Evolutionary conservation across 2,113 vertebrate genomes (phyloP).

Genomic region (Anguilla rostrata): DNA sequence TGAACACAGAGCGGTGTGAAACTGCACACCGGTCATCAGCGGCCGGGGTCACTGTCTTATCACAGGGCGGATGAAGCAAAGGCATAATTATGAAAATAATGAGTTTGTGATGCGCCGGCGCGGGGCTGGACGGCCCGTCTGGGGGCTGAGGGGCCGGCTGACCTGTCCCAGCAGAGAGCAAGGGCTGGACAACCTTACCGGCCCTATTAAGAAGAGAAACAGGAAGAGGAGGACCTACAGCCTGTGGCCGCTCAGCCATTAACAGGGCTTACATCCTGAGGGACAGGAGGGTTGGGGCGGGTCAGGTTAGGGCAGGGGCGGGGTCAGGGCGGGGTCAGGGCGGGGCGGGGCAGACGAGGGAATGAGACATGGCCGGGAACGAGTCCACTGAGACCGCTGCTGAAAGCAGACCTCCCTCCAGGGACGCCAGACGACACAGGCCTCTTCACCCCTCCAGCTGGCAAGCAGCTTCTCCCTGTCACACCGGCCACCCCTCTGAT

Average conservation of each 20-base stretch:
- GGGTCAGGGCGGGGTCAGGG: neutral
- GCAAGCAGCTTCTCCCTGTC: neutral
- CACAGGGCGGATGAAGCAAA: constrained; percentile 43
- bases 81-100: constrained; percentile 51
- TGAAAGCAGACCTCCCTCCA: neutral
- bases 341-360: neutral
- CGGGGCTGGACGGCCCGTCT: neutral
- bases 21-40: constrained; percentile 43
- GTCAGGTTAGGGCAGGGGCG: neutral
- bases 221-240: neutral
- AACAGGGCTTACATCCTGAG: neutral
- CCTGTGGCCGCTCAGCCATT: neutral
- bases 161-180: neutral
- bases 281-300: neutral
- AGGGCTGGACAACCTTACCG: neutral
- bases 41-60: constrained; percentile 49
- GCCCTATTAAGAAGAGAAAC: neutral
- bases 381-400: neutral
- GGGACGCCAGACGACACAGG: neutral
- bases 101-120: constrained; percentile 17
- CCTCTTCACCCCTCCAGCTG: neutral
- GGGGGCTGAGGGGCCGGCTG: neutral
- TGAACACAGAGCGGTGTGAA: constrained; percentile 13
- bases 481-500: neutral
- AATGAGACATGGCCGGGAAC: neutral